Evolutionary conservation across 1,140 invertebrate species (phyloP).

Genomic region (Nasonia longicornis): DNA sequence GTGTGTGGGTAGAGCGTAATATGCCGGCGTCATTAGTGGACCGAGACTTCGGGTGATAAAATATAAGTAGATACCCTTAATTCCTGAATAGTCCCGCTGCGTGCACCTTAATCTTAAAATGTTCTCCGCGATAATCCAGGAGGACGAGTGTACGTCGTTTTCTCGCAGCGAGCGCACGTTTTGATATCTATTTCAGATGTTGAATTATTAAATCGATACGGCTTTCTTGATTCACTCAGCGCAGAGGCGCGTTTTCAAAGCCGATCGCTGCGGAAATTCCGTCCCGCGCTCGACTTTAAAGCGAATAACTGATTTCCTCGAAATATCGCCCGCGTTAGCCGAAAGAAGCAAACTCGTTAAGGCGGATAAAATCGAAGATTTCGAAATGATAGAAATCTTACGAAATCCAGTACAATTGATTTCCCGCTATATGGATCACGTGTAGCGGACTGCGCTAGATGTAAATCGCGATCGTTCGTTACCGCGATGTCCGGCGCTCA

Average conservation of each 20-base stretch:
- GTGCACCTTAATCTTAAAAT: background rate
- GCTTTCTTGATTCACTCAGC: background rate
- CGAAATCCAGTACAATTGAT: background rate
- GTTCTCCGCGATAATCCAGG: background rate
- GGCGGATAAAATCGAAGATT: background rate
- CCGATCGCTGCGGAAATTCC: background rate
- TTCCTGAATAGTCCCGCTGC: background rate
- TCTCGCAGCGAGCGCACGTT: background rate
- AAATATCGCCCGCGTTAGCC: background rate
- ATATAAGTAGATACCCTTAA: background rate
- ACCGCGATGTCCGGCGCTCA: background rate
- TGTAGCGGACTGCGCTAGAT: background rate
- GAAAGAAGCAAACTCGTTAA: background rate
- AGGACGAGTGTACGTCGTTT: background rate
- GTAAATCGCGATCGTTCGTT: slow-evolving; percentile 35
- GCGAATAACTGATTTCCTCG: background rate
- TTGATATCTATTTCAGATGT: background rate
- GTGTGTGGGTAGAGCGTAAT: background rate
- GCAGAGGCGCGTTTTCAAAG: too few species aligned
- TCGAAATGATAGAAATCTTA: background rate
- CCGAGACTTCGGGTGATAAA: background rate
- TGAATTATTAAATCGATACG: background rate
- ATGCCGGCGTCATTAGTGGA: background rate
- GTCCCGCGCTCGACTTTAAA: background rate
- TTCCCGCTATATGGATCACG: background rate